These are phyloP conservation scores for Eumaeus atala DNA, from an alignment of 1,140 invertebrate species.

Conservation along the genomic window DNA sequence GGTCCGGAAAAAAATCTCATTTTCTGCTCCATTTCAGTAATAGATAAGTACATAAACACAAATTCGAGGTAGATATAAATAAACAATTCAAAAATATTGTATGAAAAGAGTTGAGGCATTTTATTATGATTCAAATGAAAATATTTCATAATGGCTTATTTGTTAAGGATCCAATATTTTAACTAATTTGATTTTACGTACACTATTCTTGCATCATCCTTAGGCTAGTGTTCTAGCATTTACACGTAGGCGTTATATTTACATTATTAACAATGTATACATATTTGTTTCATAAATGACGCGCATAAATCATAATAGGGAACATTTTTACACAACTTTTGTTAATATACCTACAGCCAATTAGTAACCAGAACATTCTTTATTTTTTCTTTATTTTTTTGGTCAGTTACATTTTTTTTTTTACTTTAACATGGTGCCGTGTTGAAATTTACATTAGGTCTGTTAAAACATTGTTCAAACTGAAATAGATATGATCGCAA, in stretches of 20 bases:
- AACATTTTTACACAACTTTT: too few relatives aligned
- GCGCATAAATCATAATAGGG: conserved; percentile 27
- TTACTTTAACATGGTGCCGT: too few relatives aligned
- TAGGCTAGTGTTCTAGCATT: conserved; percentile 39
- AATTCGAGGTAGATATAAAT: not conserved
- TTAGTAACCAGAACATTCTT: too few relatives aligned
- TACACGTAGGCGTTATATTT: conserved; percentile 31
- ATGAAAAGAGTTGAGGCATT: conserved; percentile 43
- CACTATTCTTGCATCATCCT: conserved; percentile 38
- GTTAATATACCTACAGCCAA: too few relatives aligned
- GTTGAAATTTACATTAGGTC: too few relatives aligned
- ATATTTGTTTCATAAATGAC: conserved; percentile 25
- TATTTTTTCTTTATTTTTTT: too few relatives aligned
- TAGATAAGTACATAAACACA: too few relatives aligned
- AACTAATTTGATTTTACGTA: conserved; percentile 41
- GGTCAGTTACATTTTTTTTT: too few relatives aligned
- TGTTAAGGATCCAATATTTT: conserved; percentile 43
- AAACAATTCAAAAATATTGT: conserved; percentile 11
- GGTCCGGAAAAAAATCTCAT: too few relatives aligned
- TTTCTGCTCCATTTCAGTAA: too few relatives aligned
- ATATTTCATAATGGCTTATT: conserved; percentile 42
- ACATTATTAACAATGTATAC: conserved; percentile 33
- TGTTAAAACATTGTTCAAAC: too few relatives aligned
- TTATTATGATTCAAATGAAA: conserved; percentile 57
- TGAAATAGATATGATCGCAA: too few relatives aligned